phyloP scores from a whole-genome alignment of 2,113 vertebrate species.

The Danio rerio region DNA sequence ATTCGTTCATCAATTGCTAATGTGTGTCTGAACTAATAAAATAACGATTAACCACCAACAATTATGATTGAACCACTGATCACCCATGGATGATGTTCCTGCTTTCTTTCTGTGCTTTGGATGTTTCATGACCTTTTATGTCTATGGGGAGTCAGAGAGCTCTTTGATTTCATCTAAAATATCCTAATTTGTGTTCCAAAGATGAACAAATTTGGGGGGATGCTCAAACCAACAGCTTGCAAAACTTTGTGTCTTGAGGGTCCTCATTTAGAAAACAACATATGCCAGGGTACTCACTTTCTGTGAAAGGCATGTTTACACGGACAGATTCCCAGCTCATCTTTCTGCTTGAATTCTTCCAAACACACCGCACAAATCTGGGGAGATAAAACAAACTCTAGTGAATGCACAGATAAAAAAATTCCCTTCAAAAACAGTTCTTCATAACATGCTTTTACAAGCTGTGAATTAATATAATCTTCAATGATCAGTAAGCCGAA shows the following conservation, averaged over 20 bases:
- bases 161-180: too few species aligned
- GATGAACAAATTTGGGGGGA: not conserved
- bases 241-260: not conserved
- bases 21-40: too few species aligned
- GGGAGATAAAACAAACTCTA: conserved; percentile 3
- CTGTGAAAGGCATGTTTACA: conserved; percentile 99
- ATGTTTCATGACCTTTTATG: too few species aligned
- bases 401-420: not conserved
- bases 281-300: conserved; percentile 84
- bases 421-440: not conserved
- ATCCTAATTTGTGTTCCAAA: too few species aligned
- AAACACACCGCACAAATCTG: conserved; percentile 98
- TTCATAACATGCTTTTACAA: not conserved
- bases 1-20: too few species aligned
- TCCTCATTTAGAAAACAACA: conserved; percentile 5
- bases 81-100: too few species aligned
- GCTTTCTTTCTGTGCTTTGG: too few species aligned
- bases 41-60: too few species aligned
- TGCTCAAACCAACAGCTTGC: not conserved
- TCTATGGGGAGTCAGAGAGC: too few species aligned
- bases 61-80: too few species aligned
- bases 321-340: conserved; percentile 97
- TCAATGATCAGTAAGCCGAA: not conserved
- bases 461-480: not conserved
- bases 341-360: conserved; percentile 98